phyloP scores from a whole-genome alignment of 2,797 vertebrate species.

The Gorsachius magnificus region DNA sequence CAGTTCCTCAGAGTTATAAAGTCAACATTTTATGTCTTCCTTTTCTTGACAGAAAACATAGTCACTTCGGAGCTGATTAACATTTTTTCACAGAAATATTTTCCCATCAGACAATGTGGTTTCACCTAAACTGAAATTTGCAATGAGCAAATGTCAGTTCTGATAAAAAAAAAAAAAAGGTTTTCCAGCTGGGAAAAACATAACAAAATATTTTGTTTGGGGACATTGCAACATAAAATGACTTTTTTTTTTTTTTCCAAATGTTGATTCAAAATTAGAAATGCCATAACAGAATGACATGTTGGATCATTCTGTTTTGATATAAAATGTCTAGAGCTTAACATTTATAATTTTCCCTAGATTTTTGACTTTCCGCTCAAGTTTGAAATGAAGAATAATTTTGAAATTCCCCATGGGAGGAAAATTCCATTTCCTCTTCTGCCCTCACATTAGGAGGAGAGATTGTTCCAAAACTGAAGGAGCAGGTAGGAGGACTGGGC shows the following conservation, averaged over 20 bases:
- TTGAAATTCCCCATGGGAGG: not conserved
- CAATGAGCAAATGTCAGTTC: constrained; percentile 24
- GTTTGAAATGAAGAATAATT: not conserved
- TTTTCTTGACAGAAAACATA: constrained; percentile 25
- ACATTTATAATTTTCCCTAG: not conserved
- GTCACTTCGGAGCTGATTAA: constrained; percentile 35
- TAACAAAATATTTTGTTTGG: constrained; percentile 53
- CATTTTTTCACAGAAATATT: constrained; percentile 33
- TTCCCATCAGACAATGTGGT: constrained; percentile 39
- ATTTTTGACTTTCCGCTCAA: not conserved
- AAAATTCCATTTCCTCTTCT: not conserved
- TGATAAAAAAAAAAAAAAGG: not conserved
- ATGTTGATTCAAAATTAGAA: constrained; percentile 40
- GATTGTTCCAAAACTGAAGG: not conserved
- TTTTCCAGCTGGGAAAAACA: constrained; percentile 9
- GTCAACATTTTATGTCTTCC: constrained; percentile 2
- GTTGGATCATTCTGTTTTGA: constrained; percentile 16
- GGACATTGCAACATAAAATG: constrained; percentile 13
- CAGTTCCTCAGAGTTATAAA: not conserved
- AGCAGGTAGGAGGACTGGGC: not conserved
- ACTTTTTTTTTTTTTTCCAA: not conserved
- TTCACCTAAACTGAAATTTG: constrained; percentile 55
- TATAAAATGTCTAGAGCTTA: constrained; percentile 19
- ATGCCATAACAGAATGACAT: not conserved
- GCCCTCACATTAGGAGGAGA: not conserved